Conservation (phyloP, 2,797 vertebrate species). For the Chromis chromis region DNA sequence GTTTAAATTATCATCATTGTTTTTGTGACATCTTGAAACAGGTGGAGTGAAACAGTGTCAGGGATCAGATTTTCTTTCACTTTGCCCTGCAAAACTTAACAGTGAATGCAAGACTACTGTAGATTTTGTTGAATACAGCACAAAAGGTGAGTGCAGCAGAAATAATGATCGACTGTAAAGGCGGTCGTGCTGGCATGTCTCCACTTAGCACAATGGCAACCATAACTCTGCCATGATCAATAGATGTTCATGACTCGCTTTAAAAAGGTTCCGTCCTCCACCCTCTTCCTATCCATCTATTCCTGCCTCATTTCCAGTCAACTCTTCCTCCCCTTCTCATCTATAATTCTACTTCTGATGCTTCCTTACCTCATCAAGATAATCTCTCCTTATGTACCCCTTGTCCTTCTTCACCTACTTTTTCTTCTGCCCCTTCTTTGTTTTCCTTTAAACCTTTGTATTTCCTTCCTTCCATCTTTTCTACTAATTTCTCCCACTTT, state of each 20-base stretch:
- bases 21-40: slow-evolving; percentile 9
- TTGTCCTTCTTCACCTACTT: slow-evolving; percentile 1
- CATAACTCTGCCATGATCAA: slow-evolving; percentile 78
- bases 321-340: slow-evolving; percentile 55
- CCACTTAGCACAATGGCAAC: slow-evolving; percentile 73
- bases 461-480: neutral
- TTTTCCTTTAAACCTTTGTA: slow-evolving; percentile 2
- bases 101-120: neutral
- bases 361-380: slow-evolving; percentile 27
- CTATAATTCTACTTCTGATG: slow-evolving; percentile 55
- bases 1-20: slow-evolving; percentile 2
- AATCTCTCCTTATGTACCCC: slow-evolving; percentile 13
- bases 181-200: slow-evolving; percentile 58
- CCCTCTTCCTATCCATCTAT: slow-evolving; percentile 63
- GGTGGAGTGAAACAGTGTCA: too few relatives aligned
- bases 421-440: neutral
- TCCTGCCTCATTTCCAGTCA: slow-evolving; percentile 66
- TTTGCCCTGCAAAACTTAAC: neutral
- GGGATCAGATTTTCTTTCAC: neutral
- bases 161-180: slow-evolving; percentile 54
- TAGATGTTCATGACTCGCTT: slow-evolving; percentile 75
- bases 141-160: slow-evolving; percentile 49
- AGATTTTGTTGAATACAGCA: neutral
- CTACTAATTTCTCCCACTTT: neutral
- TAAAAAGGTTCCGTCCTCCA: slow-evolving; percentile 73